Percentiles rank a stretch among this genome's conserved stretches.
Conservation (phyloP, 2,797 vertebrate species). For the Gorsachius magnificus region DNA sequence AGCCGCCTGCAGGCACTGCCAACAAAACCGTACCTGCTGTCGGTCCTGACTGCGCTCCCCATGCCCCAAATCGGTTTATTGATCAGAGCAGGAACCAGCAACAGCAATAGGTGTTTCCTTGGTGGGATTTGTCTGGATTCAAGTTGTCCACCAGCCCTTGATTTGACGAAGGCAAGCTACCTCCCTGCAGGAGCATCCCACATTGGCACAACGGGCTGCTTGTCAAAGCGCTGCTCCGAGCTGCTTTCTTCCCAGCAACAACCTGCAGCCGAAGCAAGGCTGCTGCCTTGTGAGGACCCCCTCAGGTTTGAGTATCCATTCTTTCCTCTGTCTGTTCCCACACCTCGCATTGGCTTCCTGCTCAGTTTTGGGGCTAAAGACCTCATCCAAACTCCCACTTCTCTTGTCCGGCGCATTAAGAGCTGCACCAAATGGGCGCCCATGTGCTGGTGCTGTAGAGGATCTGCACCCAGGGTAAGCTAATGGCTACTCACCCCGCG, state of each 20-base stretch:
- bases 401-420: neutral
- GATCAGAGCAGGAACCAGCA: neutral
- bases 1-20: neutral
- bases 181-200: neutral
- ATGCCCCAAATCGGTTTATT: neutral
- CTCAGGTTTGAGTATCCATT: neutral
- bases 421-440: neutral
- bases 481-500: accelerated
- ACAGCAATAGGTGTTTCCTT: neutral
- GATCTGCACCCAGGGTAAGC: neutral
- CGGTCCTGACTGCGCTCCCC: accelerated
- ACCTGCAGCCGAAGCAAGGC: neutral
- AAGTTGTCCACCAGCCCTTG: neutral
- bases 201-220: neutral
- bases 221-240: neutral
- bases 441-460: neutral
- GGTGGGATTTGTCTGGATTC: neutral
- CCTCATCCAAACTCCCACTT: accelerated
- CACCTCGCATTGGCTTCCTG: neutral
- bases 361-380: neutral
- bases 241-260: neutral
- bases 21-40: neutral
- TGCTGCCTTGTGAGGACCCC: neutral
- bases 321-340: neutral
- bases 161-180: neutral